Percentiles rank a stretch among this genome's conserved stretches.
Evolutionary conservation across 2,888 invertebrate genomes (phyloP).

Genomic region (Andrena marginata): DNA sequence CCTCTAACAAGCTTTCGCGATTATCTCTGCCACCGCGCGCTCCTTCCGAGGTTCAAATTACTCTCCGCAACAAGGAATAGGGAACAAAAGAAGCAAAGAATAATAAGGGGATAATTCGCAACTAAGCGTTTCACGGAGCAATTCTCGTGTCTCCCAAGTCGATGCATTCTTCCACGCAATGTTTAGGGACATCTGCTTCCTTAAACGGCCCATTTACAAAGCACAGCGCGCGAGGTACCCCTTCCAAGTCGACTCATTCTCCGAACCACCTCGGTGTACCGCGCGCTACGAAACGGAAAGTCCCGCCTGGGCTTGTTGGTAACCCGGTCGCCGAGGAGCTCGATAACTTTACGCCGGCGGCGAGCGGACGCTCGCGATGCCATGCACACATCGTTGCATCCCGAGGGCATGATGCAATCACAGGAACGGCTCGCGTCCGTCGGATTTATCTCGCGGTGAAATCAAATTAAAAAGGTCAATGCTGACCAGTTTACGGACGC

Average conservation of each 20-base stretch:
- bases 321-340: not conserved
- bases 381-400: constrained; percentile 5
- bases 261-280: not conserved
- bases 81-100: no score
- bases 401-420: constrained; percentile 24
- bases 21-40: no score
- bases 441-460: constrained; percentile 41
- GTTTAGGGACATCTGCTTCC: no score
- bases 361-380: not conserved
- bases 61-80: no score
- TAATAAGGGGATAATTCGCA: no score
- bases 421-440: constrained; percentile 28
- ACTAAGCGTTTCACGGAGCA: no score
- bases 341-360: not conserved
- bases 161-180: no score
- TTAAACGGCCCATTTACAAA: no score
- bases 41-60: no score
- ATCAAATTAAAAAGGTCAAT: constrained; percentile 78
- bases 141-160: no score
- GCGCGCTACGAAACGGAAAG: not conserved
- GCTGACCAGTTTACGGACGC: constrained; percentile 53
- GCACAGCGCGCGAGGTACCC: no score
- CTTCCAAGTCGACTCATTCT: not conserved
- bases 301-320: not conserved
- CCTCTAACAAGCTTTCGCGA: no score